phyloP scores from a whole-genome alignment of 1,140 invertebrate genomes.

The Frieseomelitta varia region DNA sequence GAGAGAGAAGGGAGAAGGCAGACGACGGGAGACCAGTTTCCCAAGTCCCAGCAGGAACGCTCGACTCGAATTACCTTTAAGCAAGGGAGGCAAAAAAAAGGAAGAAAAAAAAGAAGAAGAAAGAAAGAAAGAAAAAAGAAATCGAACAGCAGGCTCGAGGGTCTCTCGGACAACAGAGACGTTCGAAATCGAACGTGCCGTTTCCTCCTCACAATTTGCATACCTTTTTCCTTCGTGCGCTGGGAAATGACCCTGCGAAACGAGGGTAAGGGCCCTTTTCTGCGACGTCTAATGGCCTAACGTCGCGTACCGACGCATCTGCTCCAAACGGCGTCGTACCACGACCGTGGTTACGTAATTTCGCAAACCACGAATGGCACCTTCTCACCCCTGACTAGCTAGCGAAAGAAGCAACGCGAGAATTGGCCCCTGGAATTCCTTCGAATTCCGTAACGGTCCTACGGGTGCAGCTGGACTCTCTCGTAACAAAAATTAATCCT shows the following conservation, averaged over 20 bases:
- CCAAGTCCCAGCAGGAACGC: constrained; percentile 33
- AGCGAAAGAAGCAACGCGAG: neutral
- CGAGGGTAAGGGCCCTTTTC: neutral
- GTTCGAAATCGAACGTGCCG: neutral
- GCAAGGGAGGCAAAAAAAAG: constrained; percentile 9
- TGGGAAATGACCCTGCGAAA: constrained; percentile 6
- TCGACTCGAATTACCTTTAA: constrained; percentile 49
- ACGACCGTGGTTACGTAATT: neutral
- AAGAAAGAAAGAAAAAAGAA: neutral
- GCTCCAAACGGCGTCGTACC: neutral
- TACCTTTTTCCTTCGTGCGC: neutral
- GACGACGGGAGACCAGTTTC: constrained; percentile 25
- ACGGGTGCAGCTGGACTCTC: too few relatives aligned
- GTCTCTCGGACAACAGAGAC: neutral
- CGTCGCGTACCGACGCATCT: neutral
- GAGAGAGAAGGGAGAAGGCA: neutral
- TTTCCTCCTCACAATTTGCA: constrained; percentile 19
- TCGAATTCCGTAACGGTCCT: neutral
- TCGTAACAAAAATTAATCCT: too few relatives aligned
- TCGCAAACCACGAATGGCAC: neutral
- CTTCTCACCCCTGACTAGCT: neutral
- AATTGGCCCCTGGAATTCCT: neutral
- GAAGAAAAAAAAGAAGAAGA: neutral
- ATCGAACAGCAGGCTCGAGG: neutral
- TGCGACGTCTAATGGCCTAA: neutral